phyloP scores from a whole-genome alignment of 2,888 invertebrate species.

The Metellina segmentata region DNA sequence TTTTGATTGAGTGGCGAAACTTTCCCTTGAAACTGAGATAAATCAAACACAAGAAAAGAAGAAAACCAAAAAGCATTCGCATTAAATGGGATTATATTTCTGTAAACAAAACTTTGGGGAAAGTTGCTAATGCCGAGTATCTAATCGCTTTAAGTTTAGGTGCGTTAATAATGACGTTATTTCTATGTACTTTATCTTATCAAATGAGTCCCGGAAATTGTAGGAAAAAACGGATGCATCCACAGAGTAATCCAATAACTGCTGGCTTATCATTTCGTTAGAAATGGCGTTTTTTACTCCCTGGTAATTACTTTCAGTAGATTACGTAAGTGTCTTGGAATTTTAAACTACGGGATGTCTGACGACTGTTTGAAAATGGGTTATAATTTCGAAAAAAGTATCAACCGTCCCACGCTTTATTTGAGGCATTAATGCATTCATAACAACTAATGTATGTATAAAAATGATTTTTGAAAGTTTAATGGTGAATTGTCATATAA shows the following conservation, averaged over 20 bases:
- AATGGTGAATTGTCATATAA: too few species aligned
- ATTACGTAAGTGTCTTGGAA: not conserved
- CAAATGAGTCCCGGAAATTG: slow-evolving; percentile 29
- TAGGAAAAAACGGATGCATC: not conserved
- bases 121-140: slow-evolving; percentile 24
- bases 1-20: slow-evolving; percentile 16
- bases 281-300: not conserved
- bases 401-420: too few species aligned
- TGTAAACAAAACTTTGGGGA: slow-evolving; percentile 7
- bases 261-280: slow-evolving; percentile 13
- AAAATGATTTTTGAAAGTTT: too few species aligned
- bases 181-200: slow-evolving; percentile 32
- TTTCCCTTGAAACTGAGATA: slow-evolving; percentile 39
- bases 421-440: too few species aligned
- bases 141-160: slow-evolving; percentile 50
- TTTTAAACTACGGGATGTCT: not conserved
- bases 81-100: slow-evolving; percentile 52
- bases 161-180: slow-evolving; percentile 40
- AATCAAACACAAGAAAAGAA: not conserved
- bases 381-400: not conserved
- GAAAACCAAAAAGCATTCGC: slow-evolving; percentile 4
- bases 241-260: slow-evolving; percentile 33
- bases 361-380: not conserved
- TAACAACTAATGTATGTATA: too few species aligned
- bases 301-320: not conserved